Evolutionary conservation across 2,113 vertebrate species (phyloP).

Genomic region (Pteronura brasiliensis): DNA sequence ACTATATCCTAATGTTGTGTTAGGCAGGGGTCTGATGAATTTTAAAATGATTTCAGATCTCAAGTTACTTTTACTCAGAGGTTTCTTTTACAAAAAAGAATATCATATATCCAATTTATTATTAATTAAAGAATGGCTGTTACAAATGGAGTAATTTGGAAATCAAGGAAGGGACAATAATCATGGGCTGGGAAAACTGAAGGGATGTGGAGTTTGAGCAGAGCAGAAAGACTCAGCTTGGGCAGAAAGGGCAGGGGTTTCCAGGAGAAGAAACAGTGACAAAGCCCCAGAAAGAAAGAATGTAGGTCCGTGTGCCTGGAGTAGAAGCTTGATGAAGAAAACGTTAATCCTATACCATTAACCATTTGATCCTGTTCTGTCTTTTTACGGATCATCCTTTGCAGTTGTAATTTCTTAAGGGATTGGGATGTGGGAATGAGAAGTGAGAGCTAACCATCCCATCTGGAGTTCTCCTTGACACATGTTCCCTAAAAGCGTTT

Average conservation of each 20-base stretch:
- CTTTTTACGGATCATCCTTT: neutral
- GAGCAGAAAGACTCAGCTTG: neutral
- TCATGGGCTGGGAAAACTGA: neutral
- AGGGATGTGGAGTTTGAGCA: neutral
- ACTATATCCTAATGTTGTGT: neutral
- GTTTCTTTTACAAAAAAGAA: neutral
- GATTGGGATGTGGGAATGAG: slow-evolving; percentile 32
- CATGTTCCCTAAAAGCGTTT: slow-evolving; percentile 27
- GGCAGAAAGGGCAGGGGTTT: neutral
- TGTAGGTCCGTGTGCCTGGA: too few relatives aligned
- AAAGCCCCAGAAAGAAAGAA: neutral
- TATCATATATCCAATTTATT: neutral
- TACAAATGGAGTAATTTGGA: neutral
- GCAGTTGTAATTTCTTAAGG: neutral
- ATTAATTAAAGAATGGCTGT: neutral
- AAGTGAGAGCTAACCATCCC: neutral
- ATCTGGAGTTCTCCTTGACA: slow-evolving; percentile 43
- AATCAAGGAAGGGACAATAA: neutral
- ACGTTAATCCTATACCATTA: neutral
- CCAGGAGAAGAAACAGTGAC: neutral
- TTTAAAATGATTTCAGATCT: neutral
- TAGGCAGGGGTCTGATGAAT: neutral
- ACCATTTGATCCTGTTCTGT: neutral
- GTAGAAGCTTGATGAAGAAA: neutral
- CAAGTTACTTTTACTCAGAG: neutral